Evolutionary conservation across 2,797 vertebrate genomes (phyloP).

Genomic region (Tympanoctomys barrerae): DNA sequence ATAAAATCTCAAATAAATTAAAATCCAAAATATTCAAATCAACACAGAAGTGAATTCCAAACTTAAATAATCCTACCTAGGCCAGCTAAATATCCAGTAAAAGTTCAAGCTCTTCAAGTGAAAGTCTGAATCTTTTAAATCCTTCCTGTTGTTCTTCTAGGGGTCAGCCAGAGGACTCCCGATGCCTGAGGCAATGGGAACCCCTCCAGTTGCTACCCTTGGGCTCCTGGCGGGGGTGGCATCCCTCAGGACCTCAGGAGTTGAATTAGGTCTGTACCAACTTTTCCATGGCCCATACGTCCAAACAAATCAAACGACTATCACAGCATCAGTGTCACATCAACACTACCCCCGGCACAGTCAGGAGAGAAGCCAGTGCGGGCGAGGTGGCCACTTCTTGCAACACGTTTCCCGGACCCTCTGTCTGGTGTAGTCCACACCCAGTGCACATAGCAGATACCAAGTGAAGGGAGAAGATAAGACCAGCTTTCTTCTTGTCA

Average conservation of each 20-base stretch:
- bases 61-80: conserved; percentile 40
- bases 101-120: neutral
- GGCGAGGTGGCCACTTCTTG: neutral
- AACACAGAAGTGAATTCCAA: conserved; percentile 5
- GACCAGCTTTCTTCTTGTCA: neutral
- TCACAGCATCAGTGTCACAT: neutral
- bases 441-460: neutral
- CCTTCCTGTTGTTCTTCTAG: neutral
- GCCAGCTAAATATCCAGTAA: conserved; percentile 35
- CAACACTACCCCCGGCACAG: neutral
- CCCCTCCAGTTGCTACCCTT: conserved; percentile 35
- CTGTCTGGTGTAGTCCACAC: neutral
- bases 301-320: neutral
- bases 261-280: conserved; percentile 2
- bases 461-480: neutral
- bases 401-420: neutral
- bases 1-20: conserved; percentile 33
- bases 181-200: conserved; percentile 33
- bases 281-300: conserved; percentile 24
- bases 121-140: conserved; percentile 45
- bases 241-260: conserved; percentile 28
- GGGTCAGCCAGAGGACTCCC: conserved; percentile 24
- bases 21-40: conserved; percentile 13
- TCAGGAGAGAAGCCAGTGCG: neutral
- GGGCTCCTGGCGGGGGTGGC: conserved; percentile 14